Evolutionary conservation across 2,113 vertebrate species (phyloP), one percentile per base, ranked within the genome.

Genomic region (Tachuris rubrigastra): DNA sequence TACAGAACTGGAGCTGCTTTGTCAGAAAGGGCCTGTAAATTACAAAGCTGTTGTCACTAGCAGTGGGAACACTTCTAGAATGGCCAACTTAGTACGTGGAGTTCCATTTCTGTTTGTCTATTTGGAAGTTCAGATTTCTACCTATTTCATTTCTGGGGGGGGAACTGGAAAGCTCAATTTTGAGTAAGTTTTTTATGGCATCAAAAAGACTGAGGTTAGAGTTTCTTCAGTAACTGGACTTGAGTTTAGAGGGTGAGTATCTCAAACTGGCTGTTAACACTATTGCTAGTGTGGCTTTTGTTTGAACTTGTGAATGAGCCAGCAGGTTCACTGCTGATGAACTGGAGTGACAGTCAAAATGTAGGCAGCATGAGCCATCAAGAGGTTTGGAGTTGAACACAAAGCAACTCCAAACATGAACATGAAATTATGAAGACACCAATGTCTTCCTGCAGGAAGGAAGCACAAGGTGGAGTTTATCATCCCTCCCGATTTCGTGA

Each of bases 401-500:
- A 76, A 58, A 78, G 17, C 4, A 68, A 5, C 30, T 30, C 9
- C 42, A 4, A 23, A 24, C 14, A n/a, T 30, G 24, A 69, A 17
- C 11, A 3, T 33, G 50, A 41, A 67, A 35, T 25, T 6, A 15
- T 59, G 35, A 31, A 76, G 11, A 30, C 33, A 47, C 6, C 25
- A 23, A 23, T 5, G 5, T 3, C 24, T 25, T 69, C 42, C 31
- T 66, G 35, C 21, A 56, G n/a, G 55, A 82, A 66, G 37, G 50
- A 71, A 60, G 18, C 8, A 55, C 17, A 25, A 30, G 9, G 16
- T 27, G 33, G 17, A 66, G 30, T 46, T 39, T 56, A 42, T 8
- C 16, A 3, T 44, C 3, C 3, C 5, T 13, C 3, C 2, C 3
- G 6, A 0, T 55, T 80, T n/a, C 52, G 27, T 60, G 15, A 20